Evolutionary conservation across 2,888 invertebrate species (phyloP).

Genomic region (Dynastes tityus): DNA sequence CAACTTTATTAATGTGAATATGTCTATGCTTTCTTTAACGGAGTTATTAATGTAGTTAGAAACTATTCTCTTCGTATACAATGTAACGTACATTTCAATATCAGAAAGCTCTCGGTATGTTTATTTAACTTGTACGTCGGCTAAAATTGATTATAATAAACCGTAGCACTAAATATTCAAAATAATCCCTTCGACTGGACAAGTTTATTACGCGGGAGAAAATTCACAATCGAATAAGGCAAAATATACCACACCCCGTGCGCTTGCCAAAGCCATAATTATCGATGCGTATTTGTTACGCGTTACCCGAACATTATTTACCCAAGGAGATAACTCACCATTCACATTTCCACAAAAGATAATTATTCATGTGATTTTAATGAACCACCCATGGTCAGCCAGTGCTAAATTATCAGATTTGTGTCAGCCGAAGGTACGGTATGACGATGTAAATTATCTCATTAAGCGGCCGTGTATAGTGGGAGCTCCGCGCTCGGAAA

Average conservation of each 20-base stretch:
- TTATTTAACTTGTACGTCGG: constrained; percentile 30
- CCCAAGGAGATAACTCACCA: constrained; percentile 45
- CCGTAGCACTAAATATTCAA: constrained; percentile 46
- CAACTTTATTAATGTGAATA: neutral
- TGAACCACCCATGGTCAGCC: constrained; percentile 61
- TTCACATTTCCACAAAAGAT: constrained; percentile 48
- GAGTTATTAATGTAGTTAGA: neutral
- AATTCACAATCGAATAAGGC: constrained; percentile 39
- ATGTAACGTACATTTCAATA: neutral
- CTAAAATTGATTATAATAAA: constrained; percentile 43
- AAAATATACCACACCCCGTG: constrained; percentile 36
- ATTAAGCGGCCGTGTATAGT: constrained; percentile 49
- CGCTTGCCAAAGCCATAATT: constrained; percentile 44
- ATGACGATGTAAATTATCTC: constrained; percentile 60
- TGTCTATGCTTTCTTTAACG: neutral
- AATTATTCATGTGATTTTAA: constrained; percentile 60
- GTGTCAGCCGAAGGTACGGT: constrained; percentile 60
- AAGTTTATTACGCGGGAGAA: constrained; percentile 42
- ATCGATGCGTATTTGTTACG: constrained; percentile 44
- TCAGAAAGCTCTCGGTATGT: constrained; percentile 24
- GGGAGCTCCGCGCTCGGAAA: constrained; percentile 49
- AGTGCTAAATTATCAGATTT: constrained; percentile 62
- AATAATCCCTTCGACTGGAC: constrained; percentile 42
- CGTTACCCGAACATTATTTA: constrained; percentile 38
- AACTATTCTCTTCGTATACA: neutral